Conservation (phyloP, 2,113 vertebrate species). For the Rhagologus leucostigma region DNA sequence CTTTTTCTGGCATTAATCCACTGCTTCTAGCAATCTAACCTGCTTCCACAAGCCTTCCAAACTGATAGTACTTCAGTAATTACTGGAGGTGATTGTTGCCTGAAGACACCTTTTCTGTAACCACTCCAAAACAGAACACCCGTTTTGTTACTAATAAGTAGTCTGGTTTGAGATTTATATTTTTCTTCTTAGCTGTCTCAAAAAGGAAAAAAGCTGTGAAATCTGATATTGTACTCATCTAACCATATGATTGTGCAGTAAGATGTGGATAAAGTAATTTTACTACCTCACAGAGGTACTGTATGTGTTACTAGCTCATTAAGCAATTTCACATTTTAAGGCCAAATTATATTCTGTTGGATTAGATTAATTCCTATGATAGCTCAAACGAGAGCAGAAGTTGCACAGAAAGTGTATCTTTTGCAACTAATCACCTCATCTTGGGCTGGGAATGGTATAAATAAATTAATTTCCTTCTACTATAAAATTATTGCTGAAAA, state of each 20-base stretch:
- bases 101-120: constrained; percentile 33
- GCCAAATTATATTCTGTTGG: neutral
- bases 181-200: neutral
- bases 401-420: neutral
- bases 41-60: constrained; percentile 14
- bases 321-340: neutral
- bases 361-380: neutral
- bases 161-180: neutral
- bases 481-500: constrained; percentile 65
- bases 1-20: constrained; percentile 17
- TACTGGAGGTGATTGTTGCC: neutral
- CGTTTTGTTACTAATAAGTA: neutral
- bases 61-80: neutral
- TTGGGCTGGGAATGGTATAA: neutral
- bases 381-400: neutral
- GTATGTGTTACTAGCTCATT: neutral
- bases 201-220: neutral
- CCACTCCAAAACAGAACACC: neutral
- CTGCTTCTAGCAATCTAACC: neutral
- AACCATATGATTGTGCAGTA: neutral
- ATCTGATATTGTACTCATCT: neutral
- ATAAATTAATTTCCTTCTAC: neutral
- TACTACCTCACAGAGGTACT: neutral
- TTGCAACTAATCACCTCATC: neutral
- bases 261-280: neutral